Base-by-base conservation (phyloP, 2,113 vertebrate genomes). In the Sporophila hypoxantha region DNA sequence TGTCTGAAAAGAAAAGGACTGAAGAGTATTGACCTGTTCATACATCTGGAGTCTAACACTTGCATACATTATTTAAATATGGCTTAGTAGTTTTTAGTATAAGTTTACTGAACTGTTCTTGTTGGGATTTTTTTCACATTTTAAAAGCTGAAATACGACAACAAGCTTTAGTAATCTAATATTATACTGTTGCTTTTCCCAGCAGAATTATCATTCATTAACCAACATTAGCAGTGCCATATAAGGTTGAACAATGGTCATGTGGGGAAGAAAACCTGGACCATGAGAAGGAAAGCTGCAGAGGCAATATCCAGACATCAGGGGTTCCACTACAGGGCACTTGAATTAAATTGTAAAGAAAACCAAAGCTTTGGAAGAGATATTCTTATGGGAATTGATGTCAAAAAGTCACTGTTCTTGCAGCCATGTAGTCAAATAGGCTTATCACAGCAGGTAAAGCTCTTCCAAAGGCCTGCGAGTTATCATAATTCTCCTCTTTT, bases 371-470 rank as follows among this genome's bases (percentile, higher is more conserved):
- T 92, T 93, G 87, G 85, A 89, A 85, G 74, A 92, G 73, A 80
- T 68, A 77, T 85, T 46, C 61, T 85, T 82, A 91, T 68, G 66
- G 85, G 82, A 90, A 85, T 42, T 91, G 91, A 90, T 90, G 87
- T 94, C 85, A 92, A 92, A 82, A 93, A 87, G 89, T 90, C 92
- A 93, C 91, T 80, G 82, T 87, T 90, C 79, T 89, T 95, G 79
- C 61, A 95, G 82, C 76, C 80, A 68, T 77, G 82, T 90, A 93
- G 91, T 91, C 82, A 94, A 93, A 94, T 87, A 94, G 82, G 91
- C 85, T 94, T 95, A 94, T 92, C 89, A 81, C 89, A 95, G 85
- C 89, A 91, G 89, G 82, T 71, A 82, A 91, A 95, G 61, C 88
- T 92, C 88, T 91, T 91, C 77, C 66, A 93, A 92, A 92, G 77